Evolutionary conservation across 2,113 vertebrate species (phyloP), one percentile per base, ranked within the genome.

Genomic region (Vimba vimba): DNA sequence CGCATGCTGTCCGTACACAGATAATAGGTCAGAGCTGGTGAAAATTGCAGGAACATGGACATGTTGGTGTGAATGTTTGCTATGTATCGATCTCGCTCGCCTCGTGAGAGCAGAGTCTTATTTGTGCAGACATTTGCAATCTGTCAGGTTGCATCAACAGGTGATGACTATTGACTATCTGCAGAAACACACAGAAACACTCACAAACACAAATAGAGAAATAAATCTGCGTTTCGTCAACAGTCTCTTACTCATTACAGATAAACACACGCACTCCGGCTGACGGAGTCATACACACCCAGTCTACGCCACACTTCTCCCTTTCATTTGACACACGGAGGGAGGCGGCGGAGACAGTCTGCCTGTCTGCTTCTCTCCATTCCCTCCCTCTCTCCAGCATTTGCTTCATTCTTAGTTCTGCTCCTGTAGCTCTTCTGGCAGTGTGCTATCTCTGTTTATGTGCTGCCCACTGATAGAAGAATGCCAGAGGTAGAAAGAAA

Each of bases 121-220:
- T 92, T 93, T 94, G 90, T 90, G 83, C 82, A 90, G 92, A 90
- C 86, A 92, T 93, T 92, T 91, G 92, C 84, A 93, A 90, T 91
- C 89, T 76, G 91, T 92, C 90, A 91, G 89, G 78, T 88, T 15
- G 76, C 82, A 87, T 85, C 87, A 86, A 60, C 83, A 52, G 87
- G 74, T 89, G 91, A 93, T 90, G 91, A 92, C 88, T 78, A 85
- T 68, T 78, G 73, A 79, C 33, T 59, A 27, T 21, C 13, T 43
- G 47, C 39, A 71, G 47, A 82, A 15, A 84, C 55, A 33, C 2
- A 0, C 33, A 33, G 3, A 33, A 33, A 86, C 84, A 87, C 66
- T 66, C 12, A 45, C 60, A 60, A 30, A 76, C 68, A 85, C 50
- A 85, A 27, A 79, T 30, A 27, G 33, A 81, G 50, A 47, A 69